Conservation (phyloP, 2,888 invertebrate genomes). For the Antitype chi region DNA sequence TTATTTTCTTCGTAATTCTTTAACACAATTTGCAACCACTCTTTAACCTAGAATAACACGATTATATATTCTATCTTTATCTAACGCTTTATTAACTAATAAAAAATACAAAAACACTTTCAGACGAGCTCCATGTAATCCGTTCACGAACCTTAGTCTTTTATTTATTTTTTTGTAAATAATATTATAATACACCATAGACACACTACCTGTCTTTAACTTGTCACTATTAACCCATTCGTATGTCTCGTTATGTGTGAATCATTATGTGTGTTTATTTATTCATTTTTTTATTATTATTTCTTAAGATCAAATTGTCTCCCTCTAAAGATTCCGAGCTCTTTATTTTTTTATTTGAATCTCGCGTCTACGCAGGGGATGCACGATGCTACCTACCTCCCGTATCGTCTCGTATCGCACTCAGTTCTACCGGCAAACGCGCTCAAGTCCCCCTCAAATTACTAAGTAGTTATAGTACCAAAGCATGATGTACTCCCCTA, state of each 20-base stretch:
- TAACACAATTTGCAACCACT: constrained; percentile 51
- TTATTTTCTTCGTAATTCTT: constrained; percentile 5
- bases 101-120: constrained; percentile 63
- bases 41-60: constrained; percentile 40
- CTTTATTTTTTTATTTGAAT: constrained; percentile 78
- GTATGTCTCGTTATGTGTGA: constrained; percentile 81
- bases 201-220: constrained; percentile 83
- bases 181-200: constrained; percentile 77
- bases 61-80: constrained; percentile 29
- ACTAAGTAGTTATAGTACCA: constrained; percentile 68
- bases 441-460: constrained; percentile 62
- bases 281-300: constrained; percentile 71
- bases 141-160: constrained; percentile 67
- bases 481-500: constrained; percentile 86
- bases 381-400: constrained; percentile 90
- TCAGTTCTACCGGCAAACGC: constrained; percentile 67
- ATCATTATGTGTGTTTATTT: constrained; percentile 82
- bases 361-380: constrained; percentile 90
- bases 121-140: constrained; percentile 72
- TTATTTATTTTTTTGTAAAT: constrained; percentile 77
- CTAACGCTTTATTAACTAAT: constrained; percentile 51
- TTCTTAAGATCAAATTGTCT: constrained; percentile 84
- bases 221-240: constrained; percentile 86
- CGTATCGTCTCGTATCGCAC: constrained; percentile 74
- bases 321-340: constrained; percentile 89